Conservation (phyloP, 2,888 invertebrate species). For the Drosophila percnosoma region DNA sequence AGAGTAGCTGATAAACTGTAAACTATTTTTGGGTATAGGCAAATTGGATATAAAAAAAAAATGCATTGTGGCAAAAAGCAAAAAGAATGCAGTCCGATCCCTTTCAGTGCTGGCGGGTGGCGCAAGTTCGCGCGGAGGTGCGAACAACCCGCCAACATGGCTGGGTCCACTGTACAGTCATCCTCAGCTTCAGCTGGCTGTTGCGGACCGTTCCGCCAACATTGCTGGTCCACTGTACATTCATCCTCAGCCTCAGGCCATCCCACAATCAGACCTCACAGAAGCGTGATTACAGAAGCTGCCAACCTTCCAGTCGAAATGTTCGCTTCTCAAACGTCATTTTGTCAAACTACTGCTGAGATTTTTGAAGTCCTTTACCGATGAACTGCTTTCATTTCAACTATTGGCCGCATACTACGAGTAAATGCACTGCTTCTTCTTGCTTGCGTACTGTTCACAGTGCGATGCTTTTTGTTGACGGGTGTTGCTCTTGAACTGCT, state of each 20-base stretch:
- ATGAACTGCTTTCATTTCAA: background rate
- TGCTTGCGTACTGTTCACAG: background rate
- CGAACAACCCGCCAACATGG: slow-evolving; percentile 96
- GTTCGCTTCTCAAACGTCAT: background rate
- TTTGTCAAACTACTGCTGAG: background rate
- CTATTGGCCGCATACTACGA: background rate
- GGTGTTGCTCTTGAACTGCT: background rate
- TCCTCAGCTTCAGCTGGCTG: slow-evolving; percentile 90
- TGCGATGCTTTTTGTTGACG: too few species aligned
- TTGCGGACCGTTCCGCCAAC: slow-evolving; percentile 97
- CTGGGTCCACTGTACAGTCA: slow-evolving; percentile 63
- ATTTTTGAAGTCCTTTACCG: slow-evolving; percentile 3
- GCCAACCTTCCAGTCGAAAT: slow-evolving; percentile 95
- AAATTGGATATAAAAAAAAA: background rate
- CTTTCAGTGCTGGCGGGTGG: too few species aligned
- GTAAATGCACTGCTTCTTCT: background rate
- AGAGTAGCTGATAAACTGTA: background rate
- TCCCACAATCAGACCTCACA: slow-evolving; percentile 96
- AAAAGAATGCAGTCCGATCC: slow-evolving; percentile 87
- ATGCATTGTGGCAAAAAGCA: background rate
- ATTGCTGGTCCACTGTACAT: slow-evolving; percentile 87
- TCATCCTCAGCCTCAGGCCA: slow-evolving; percentile 95
- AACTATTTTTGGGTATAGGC: background rate
- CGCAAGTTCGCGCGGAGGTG: slow-evolving; percentile 84
- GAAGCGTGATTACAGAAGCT: slow-evolving; percentile 99